Percentiles rank a stretch among this genome's conserved stretches.
phyloP scores from a whole-genome alignment of 2,797 vertebrate species.

The Galagoides demidoff region DNA sequence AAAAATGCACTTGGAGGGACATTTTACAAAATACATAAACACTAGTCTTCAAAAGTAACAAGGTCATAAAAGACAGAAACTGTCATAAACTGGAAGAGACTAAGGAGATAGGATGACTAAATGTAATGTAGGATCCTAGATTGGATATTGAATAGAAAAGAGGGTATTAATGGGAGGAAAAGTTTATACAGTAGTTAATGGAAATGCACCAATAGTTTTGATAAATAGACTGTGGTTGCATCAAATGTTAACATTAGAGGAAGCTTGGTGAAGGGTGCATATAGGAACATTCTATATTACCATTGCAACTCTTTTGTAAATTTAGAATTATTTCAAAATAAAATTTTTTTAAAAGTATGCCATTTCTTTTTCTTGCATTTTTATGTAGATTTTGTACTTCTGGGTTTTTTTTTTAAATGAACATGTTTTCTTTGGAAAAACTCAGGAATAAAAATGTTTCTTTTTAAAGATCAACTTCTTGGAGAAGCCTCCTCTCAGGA shows the following conservation, averaged over 20 bases:
- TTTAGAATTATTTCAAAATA: constrained; percentile 57
- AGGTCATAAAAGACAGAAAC: constrained; percentile 2
- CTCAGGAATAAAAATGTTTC: constrained; percentile 31
- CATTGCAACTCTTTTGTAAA: constrained; percentile 19
- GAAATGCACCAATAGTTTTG: not conserved
- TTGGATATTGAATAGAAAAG: not conserved
- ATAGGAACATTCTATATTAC: not conserved
- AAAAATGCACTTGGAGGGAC: not conserved
- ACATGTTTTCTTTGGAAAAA: not conserved
- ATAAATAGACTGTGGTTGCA: not conserved
- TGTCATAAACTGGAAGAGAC: not conserved
- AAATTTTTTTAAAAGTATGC: not conserved
- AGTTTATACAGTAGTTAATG: not conserved
- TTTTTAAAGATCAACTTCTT: constrained; percentile 30
- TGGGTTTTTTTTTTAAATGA: constrained; percentile 5
- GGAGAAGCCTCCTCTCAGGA: not conserved
- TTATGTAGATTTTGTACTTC: not conserved
- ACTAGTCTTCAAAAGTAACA: constrained; percentile 28
- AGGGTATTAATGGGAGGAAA: not conserved
- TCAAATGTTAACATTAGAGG: constrained; percentile 21
- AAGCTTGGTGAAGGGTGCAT: not conserved
- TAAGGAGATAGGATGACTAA: not conserved
- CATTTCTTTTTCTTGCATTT: constrained; percentile 29
- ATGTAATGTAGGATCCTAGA: not conserved
- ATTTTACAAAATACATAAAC: constrained; percentile 6